These are phyloP conservation scores for Nicator chloris DNA, from an alignment of 2,113 vertebrate species.

Conservation along the genomic window DNA sequence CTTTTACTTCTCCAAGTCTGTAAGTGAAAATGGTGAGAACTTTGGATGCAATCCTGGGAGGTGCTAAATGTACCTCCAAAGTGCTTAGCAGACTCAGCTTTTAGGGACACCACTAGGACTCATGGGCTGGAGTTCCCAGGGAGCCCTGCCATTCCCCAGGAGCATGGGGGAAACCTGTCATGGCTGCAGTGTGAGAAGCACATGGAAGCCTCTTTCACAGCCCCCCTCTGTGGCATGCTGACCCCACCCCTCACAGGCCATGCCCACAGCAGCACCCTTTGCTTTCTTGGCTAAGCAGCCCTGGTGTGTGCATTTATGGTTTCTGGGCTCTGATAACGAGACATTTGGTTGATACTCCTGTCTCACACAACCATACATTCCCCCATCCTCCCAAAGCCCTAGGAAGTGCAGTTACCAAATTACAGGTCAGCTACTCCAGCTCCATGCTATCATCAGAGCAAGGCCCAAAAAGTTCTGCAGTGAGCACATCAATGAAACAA, in stretches of 20 bases:
- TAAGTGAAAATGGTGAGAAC: neutral
- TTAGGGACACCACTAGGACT: neutral
- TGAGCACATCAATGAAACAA: neutral
- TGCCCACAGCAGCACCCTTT: neutral
- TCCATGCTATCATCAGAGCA: neutral
- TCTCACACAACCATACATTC: neutral
- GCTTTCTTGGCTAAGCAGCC: neutral
- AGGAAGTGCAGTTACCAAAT: neutral
- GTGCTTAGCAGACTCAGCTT: neutral
- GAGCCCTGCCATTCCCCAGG: neutral
- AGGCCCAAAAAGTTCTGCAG: neutral
- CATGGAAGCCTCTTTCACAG: neutral
- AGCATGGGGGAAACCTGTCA: neutral
- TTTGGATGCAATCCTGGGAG: neutral
- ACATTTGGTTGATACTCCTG: neutral
- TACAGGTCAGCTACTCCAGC: neutral
- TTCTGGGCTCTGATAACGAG: neutral
- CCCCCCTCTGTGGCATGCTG: neutral
- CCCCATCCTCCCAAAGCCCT: neutral
- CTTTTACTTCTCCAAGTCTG: neutral
- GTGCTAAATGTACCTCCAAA: neutral
- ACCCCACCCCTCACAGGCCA: neutral
- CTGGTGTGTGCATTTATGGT: neutral
- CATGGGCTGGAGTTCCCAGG: neutral
- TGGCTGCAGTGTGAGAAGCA: neutral